Conservation (phyloP, 2,113 vertebrate species). For the Rhabdomys dilectus region DNA sequence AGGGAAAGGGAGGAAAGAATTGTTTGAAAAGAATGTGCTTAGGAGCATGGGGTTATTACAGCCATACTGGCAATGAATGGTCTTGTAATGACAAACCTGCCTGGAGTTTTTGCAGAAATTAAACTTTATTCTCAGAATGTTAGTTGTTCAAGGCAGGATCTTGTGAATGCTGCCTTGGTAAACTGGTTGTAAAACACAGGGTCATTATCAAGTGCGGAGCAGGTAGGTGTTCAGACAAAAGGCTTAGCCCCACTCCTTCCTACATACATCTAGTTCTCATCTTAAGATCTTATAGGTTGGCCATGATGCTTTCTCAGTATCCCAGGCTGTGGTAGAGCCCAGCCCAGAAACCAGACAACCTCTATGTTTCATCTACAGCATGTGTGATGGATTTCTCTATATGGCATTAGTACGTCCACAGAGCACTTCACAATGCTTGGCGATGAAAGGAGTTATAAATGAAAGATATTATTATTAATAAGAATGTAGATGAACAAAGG, state of each 20-base stretch:
- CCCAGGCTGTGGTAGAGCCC: not conserved
- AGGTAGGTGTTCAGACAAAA: not conserved
- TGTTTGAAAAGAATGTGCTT: not conserved
- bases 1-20: not conserved
- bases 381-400: conserved; percentile 62
- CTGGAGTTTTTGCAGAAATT: not conserved
- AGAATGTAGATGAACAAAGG: conserved; percentile 79
- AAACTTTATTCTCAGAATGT: too few species aligned
- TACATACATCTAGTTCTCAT: not conserved
- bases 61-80: too few species aligned
- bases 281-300: not conserved
- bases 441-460: conserved; percentile 79
- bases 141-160: not conserved
- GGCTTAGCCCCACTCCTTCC: not conserved
- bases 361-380: not conserved
- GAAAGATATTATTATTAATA: conserved; percentile 82
- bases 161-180: not conserved
- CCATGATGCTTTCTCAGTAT: not conserved
- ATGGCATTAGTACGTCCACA: conserved; percentile 50
- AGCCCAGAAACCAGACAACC: not conserved
- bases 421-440: conserved; percentile 56
- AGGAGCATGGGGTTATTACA: rapidly evolving
- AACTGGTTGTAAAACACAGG: rapidly evolving
- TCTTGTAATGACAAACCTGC: rapidly evolving
- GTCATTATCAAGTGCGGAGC: too few species aligned